These are phyloP conservation scores for Heliconius hewitsoni DNA, from an alignment of 1,140 invertebrate species.

Conservation along the genomic window DNA sequence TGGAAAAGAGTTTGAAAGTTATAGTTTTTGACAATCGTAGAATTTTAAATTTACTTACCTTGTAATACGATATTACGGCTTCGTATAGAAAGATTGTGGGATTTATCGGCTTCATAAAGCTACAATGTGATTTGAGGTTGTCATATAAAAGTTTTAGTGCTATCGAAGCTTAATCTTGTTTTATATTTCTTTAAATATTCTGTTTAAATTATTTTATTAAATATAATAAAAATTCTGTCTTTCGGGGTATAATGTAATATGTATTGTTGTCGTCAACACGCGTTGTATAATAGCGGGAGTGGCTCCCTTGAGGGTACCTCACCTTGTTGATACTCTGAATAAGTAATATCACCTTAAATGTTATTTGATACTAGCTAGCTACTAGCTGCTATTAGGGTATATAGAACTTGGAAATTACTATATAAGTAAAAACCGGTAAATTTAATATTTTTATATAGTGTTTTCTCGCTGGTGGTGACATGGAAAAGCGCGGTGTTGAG, in stretches of 20 bases:
- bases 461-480: too few species aligned
- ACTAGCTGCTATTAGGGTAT: neutral
- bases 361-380: neutral
- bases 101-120: constrained; percentile 24
- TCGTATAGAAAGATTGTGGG: neutral
- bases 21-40: neutral
- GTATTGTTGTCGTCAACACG: constrained; percentile 7
- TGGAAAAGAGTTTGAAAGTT: neutral
- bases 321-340: constrained; percentile 4
- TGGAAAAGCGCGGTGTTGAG: too few species aligned
- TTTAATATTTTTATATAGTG: constrained; percentile 6
- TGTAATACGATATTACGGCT: constrained; percentile 1
- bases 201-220: neutral
- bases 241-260: constrained; percentile 9
- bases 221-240: neutral
- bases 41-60: constrained; percentile 15
- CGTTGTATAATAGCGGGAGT: neutral
- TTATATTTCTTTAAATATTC: neutral
- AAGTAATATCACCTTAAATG: neutral
- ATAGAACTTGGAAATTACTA: neutral
- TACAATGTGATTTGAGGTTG: constrained; percentile 13
- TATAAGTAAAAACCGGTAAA: neutral
- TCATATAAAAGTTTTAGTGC: constrained; percentile 14
- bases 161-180: neutral
- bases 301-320: neutral